Conservation (phyloP, 2,113 vertebrate species). For the Podarcis cretensis region DNA sequence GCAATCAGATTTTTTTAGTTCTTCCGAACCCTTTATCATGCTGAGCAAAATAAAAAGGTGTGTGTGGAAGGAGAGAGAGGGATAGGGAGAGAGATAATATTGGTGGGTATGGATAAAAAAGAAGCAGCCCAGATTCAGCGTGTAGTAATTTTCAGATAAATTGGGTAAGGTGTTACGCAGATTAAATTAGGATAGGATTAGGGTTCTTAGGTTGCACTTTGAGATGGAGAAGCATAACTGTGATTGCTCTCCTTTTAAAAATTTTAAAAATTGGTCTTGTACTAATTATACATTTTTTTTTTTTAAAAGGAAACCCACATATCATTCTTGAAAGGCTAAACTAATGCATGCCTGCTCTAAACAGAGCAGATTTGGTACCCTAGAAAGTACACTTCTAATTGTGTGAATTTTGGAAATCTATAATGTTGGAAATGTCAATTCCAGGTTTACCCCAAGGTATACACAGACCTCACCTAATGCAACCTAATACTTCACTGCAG, state of each 20-base stretch:
- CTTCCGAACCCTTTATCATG: not conserved
- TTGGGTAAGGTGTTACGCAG: not conserved
- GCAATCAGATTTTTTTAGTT: not conserved
- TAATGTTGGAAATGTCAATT: not conserved
- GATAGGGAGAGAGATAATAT: not conserved
- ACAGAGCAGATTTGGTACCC: not conserved
- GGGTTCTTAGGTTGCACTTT: not conserved
- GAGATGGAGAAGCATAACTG: not conserved
- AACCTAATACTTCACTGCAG: slow-evolving; percentile 24
- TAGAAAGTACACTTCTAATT: not conserved
- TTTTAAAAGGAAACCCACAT: no score
- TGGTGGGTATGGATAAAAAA: not conserved
- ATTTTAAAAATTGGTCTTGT: not conserved
- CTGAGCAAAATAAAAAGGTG: not conserved
- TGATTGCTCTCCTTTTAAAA: not conserved
- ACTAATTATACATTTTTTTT: not conserved
- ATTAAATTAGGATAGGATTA: not conserved
- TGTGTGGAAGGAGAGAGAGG: not conserved
- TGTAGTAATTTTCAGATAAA: not conserved
- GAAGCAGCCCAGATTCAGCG: not conserved
- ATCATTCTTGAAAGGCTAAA: not conserved
- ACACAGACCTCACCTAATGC: slow-evolving; percentile 5
- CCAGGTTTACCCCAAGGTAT: slow-evolving; percentile 18
- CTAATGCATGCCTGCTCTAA: not conserved
- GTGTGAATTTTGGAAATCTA: not conserved